A percentile compares a stretch with the other conserved stretches of the same genome.
Evolutionary conservation across 2,888 invertebrate species (phyloP).

Genomic region (Eupsilia transversa): DNA sequence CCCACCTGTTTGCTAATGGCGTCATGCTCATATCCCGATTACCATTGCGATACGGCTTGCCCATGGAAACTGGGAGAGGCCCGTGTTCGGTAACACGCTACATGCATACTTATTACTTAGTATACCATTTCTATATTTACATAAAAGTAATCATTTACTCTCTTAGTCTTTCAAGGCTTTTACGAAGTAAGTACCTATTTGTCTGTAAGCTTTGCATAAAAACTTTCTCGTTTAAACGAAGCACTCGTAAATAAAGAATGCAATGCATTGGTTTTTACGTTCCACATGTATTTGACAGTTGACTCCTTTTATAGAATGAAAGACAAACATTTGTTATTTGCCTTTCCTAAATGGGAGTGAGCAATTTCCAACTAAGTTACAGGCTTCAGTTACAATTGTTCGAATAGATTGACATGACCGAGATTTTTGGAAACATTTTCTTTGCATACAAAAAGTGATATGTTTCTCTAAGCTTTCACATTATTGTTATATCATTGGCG

Average conservation of each 20-base stretch:
- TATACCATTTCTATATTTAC: no score
- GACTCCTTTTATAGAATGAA: conserved; percentile 45
- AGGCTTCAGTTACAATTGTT: conserved; percentile 35
- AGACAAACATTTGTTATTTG: conserved; percentile 44
- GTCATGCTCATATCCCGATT: conserved; percentile 50
- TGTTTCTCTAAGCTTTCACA: conserved; percentile 74
- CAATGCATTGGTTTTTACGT: conserved; percentile 35
- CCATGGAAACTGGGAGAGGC: conserved; percentile 37
- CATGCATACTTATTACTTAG: conserved; percentile 9
- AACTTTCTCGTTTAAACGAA: conserved; percentile 41
- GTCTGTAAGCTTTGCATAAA: conserved; percentile 33
- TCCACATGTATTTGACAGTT: conserved; percentile 47
- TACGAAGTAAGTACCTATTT: conserved; percentile 31
- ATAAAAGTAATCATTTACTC: conserved; percentile 24
- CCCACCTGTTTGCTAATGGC: conserved; percentile 40
- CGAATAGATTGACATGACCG: conserved; percentile 15
- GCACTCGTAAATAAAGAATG: conserved; percentile 45
- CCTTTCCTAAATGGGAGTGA: conserved; percentile 38
- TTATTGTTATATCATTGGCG: conserved; percentile 80
- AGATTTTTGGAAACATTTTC: conserved; percentile 39
- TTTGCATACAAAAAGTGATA: conserved; percentile 31
- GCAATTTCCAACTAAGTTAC: conserved; percentile 37
- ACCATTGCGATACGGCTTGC: conserved; percentile 28
- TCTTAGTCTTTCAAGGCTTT: conserved; percentile 18
- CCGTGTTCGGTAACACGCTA: conserved; percentile 25